Evolutionary conservation across 2,113 vertebrate species (phyloP), one percentile per base, ranked within the genome.

Genomic region (Trichechus manatus): DNA sequence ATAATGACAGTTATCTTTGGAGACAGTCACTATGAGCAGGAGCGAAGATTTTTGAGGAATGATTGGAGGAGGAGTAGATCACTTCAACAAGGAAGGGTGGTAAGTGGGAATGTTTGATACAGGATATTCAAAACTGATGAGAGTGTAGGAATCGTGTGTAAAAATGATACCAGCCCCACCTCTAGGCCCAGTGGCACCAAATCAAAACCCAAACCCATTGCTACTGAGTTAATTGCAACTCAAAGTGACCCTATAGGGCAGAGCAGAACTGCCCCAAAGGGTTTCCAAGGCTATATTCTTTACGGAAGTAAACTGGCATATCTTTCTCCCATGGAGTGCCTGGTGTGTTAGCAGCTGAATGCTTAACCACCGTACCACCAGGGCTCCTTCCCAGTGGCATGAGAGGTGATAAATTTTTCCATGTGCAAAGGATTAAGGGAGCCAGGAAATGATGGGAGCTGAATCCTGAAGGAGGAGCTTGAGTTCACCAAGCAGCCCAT

Each of bases 391-490:
- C 68, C 31, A 70, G 14, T 31, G 68, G 68, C 68, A 70, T 5
- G 0, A 19, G 36, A 36, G 4, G 1, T 17, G 27, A 20, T 2
- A 7, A 3, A 0, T 4, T 8, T 42, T 36, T 27, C 53, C 15
- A 33, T 9, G 5, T n/a, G 36, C 42, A 47, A 50, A 64, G 11
- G 53, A 9, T 8, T 0, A 3, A n/a, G 53, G 42, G 23, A 6
- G 15, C 25, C 77, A 19, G 29, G 42, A 4, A 1, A 0, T 15
- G 6, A 4, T 0, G 4, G 53, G n/a, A 9, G 6, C 23, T 29
- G 63, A 22, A 6, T 47, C 25, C 50, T 31, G 22, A 27, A 19
- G 8, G 36, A 17, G 44, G n/a, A 27, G 5, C 4, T 42, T 13
- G 42, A 9, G 22, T 4, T 8, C 44, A 3, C 15, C 33, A 8